These are phyloP conservation scores for Plectropomus leopardus DNA, from an alignment of 2,113 vertebrate genomes.

Conservation along the genomic window DNA sequence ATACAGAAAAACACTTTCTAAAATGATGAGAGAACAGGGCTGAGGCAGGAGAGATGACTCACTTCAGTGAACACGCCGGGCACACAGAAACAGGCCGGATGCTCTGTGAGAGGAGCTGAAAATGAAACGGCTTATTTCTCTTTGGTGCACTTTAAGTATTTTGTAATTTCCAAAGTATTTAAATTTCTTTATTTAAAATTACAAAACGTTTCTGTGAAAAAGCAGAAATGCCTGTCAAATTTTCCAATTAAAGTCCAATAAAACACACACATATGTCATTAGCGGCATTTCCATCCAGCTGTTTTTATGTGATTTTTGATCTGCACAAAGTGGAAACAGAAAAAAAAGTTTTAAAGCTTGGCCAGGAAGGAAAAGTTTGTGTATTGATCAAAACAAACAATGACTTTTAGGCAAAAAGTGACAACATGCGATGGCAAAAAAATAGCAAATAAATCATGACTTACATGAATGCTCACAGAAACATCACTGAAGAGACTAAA, in stretches of 20 bases:
- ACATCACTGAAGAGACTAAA: background rate
- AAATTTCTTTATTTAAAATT: background rate
- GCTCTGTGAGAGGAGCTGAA: conserved; percentile 5
- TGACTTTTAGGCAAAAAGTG: background rate
- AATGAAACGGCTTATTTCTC: conserved; percentile 3
- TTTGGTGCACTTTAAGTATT: background rate
- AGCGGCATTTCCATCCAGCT: background rate
- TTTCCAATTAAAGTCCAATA: background rate
- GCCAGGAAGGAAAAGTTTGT: background rate
- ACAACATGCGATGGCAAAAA: background rate
- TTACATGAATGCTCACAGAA: background rate
- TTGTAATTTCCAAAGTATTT: too few relatives aligned
- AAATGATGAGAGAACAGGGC: conserved; percentile 29
- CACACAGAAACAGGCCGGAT: conserved; percentile 47
- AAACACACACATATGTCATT: background rate
- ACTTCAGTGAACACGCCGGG: conserved; percentile 3
- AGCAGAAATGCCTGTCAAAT: background rate
- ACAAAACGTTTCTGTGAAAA: background rate
- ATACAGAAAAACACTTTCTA: conserved; percentile 35
- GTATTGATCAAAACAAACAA: background rate
- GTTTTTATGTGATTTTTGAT: background rate
- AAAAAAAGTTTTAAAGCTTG: background rate
- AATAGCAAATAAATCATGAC: background rate
- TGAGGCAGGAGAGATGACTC: conserved; percentile 42
- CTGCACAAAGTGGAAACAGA: background rate